phyloP scores from a whole-genome alignment of 2,797 vertebrate species.

The Channallabes apus region DNA sequence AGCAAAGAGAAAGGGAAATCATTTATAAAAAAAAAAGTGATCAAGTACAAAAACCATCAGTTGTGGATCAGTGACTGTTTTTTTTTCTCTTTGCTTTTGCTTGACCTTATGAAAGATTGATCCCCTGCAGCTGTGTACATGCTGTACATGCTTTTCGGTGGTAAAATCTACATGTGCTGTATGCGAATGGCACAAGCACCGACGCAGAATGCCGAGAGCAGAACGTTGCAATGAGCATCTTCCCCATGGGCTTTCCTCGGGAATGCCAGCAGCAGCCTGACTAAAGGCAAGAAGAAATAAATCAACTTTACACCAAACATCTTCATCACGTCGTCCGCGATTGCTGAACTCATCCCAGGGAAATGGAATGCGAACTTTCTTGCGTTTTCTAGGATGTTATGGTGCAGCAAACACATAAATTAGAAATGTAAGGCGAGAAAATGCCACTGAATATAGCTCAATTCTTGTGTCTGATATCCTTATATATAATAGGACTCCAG shows the following conservation, averaged over 20 bases:
- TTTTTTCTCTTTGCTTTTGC: not conserved
- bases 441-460: not conserved
- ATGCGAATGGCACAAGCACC: conserved; percentile 2
- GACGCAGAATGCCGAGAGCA: conserved; percentile 8
- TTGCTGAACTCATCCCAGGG: not conserved
- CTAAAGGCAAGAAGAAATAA: conserved; percentile 34
- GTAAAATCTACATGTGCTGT: conserved; percentile 8
- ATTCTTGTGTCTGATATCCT: conserved; percentile 32
- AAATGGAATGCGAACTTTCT: not conserved
- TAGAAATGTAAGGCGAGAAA: conserved; percentile 30
- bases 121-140: conserved; percentile 10
- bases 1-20: not conserved
- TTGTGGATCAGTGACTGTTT: not conserved
- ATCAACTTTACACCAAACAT: conserved; percentile 35
- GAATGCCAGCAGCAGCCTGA: conserved; percentile 38
- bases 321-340: conserved; percentile 34
- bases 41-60: not conserved
- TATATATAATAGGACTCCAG: conserved; percentile 21
- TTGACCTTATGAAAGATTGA: conserved; percentile 17
- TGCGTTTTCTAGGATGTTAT: conserved; percentile 1
- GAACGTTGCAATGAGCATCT: conserved; percentile 18
- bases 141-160: not conserved
- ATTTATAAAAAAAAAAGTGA: not conserved
- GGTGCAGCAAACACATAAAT: conserved; percentile 17
- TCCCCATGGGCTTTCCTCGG: conserved; percentile 40